Evolutionary conservation across 2,797 vertebrate genomes (phyloP), one percentile per base, ranked within the genome.

Genomic region (Phoeniculus purpureus): DNA sequence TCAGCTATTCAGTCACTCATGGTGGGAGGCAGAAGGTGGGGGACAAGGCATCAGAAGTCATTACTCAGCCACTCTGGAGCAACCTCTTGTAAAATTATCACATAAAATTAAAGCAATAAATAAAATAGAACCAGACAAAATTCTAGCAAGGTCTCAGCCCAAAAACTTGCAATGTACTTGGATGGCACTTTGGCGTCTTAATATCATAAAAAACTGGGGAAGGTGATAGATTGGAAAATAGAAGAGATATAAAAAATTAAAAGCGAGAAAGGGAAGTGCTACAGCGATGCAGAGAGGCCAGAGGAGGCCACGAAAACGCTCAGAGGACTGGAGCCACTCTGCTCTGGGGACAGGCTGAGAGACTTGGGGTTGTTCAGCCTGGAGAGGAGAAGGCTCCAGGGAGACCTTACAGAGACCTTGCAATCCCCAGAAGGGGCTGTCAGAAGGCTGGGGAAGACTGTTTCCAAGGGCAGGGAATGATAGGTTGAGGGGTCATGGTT

Each of bases 31-130:
- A 21, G 1, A 16, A 43, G 23, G 12, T 19, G 43, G 56, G 19
- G 32, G 77, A 34, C 27, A 26, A 73, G 0, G 0, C 8, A 6
- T 27, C 1, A 9, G 78, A 91, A 90, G 55, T 0, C 0, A 90
- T 80, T 86, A 73, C 50, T 91, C 94, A 89, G 34, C 31, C 18
- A 1, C 56, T 72, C 48, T 40, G 27, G 26, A 68, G 62, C 34
- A 85, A 55, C n/a, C 77, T 48, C 18, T 21, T 37, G 54, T 20
- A 81, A 87, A 78, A 54, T 37, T 22, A 29, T 31, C 23, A 9
- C 12, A 50, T 20, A 25, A 73, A 93, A 92, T 84, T 37, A 52
- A 51, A 72, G 14, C 32, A 37, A 23, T 52, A 31, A 58, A 48
- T 34, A 19, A 68, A 32, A 72, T 6, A 1, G n/a, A 71, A 67